These are phyloP conservation scores for Olivierus martensii DNA, from an alignment of 1,140 invertebrate species.

Conservation along the genomic window DNA sequence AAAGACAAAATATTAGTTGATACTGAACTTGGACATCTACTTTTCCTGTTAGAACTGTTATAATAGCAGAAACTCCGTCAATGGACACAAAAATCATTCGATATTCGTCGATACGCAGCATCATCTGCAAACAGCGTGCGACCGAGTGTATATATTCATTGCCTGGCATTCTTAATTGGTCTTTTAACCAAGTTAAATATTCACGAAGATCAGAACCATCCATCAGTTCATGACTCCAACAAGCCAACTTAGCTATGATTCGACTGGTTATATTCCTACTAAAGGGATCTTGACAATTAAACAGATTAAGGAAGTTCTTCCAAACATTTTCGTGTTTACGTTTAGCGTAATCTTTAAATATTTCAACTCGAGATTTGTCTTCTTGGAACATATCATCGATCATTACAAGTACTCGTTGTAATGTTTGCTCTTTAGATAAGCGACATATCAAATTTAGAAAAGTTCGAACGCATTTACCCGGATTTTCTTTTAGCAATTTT, in stretches of 20 bases:
- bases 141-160: conserved; percentile 99
- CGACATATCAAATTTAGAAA: conserved; percentile 88
- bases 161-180: conserved; percentile 81
- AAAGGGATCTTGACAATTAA: conserved; percentile 91
- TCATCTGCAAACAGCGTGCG: conserved; percentile 97
- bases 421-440: conserved; percentile 95
- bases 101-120: conserved; percentile 94
- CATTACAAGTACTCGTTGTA: conserved; percentile 96
- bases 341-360: conserved; percentile 79
- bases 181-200: conserved; percentile 95
- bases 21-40: conserved; percentile 99
- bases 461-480: conserved; percentile 72
- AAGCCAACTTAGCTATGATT: conserved; percentile 96
- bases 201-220: conserved; percentile 90
- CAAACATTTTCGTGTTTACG: conserved; percentile 76
- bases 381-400: conserved; percentile 87
- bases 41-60: conserved; percentile 58
- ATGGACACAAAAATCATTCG: conserved; percentile 87
- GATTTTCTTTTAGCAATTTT: conserved; percentile 15
- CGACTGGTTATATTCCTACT: conserved; percentile 83
- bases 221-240: conserved; percentile 86
- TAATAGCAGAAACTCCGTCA: conserved; percentile 80
- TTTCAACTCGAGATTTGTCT: conserved; percentile 87
- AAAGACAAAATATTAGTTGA: conserved; percentile 95
- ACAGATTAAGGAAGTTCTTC: conserved; percentile 87